These are phyloP conservation scores for Cantharis rufa DNA, from an alignment of 2,888 invertebrate genomes.

Conservation along the genomic window DNA sequence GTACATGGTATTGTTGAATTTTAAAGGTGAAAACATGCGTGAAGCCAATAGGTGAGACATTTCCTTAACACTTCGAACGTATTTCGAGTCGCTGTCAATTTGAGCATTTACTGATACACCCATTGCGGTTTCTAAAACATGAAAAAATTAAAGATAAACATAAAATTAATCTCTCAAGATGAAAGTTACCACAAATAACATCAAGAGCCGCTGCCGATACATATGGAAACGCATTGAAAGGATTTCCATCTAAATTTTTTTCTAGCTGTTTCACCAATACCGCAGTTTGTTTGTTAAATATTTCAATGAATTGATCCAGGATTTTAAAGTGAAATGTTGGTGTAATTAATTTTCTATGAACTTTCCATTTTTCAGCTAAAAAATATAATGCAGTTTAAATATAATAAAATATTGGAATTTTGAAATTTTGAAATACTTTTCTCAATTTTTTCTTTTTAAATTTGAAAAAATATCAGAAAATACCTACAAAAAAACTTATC, in stretches of 20 bases:
- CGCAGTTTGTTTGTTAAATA: constrained; percentile 68
- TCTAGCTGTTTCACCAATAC: constrained; percentile 62
- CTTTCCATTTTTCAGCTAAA: constrained; percentile 64
- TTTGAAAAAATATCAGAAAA: too few species aligned
- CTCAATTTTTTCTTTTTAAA: too few species aligned
- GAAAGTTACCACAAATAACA: constrained; percentile 61
- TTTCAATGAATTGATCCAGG: constrained; percentile 70
- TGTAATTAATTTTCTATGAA: constrained; percentile 71
- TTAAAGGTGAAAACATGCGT: constrained; percentile 53
- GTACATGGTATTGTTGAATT: constrained; percentile 58
- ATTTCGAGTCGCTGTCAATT: constrained; percentile 66
- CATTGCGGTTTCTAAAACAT: constrained; percentile 77
- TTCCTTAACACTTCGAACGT: constrained; percentile 72
- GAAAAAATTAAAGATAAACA: not conserved
- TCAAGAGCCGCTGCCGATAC: constrained; percentile 65
- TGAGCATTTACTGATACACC: constrained; percentile 76
- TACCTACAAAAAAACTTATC: not conserved
- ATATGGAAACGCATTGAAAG: constrained; percentile 65
- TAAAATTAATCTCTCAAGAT: too few species aligned
- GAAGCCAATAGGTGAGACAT: constrained; percentile 43
- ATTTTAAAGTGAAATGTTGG: constrained; percentile 81
- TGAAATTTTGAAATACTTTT: too few species aligned
- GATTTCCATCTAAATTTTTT: constrained; percentile 49
- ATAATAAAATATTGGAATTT: too few species aligned
- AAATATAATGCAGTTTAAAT: too few species aligned